Evolutionary conservation across 2,888 invertebrate species (phyloP).

Genomic region (Subacronicta megacephala): DNA sequence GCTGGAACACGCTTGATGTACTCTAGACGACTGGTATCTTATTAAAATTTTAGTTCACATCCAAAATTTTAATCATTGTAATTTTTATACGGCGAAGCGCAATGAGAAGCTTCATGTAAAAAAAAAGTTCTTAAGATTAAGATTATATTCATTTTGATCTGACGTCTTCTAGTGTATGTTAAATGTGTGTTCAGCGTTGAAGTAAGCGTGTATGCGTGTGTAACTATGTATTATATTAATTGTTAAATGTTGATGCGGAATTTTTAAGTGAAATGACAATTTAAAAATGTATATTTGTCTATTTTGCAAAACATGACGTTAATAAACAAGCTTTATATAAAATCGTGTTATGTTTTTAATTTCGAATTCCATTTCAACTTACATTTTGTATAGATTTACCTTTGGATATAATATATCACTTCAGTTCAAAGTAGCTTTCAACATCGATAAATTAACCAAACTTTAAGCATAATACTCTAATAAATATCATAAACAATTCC

Average conservation of each 20-base stretch:
- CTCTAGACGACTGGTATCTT: constrained; percentile 25
- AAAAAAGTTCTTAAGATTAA: constrained; percentile 20
- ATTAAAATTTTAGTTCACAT: constrained; percentile 33
- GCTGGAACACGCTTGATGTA: constrained; percentile 41
- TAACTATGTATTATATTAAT: constrained; percentile 81
- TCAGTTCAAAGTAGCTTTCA: constrained; percentile 18
- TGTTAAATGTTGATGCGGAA: constrained; percentile 87
- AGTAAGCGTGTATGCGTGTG: constrained; percentile 69
- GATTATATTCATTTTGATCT: constrained; percentile 4
- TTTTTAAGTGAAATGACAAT: constrained; percentile 85
- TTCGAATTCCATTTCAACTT: not conserved
- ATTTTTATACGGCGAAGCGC: constrained; percentile 27
- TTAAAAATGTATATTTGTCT: constrained; percentile 88
- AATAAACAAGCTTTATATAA: constrained; percentile 89
- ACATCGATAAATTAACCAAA: constrained; percentile 35
- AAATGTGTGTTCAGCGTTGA: constrained; percentile 53
- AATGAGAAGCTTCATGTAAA: constrained; percentile 36
- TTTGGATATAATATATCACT: constrained; percentile 5
- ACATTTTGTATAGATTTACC: not conserved
- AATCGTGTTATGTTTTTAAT: constrained; percentile 39
- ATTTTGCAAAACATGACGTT: constrained; percentile 89
- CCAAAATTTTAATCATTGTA: constrained; percentile 30
- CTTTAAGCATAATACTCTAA: constrained; percentile 38
- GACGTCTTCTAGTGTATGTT: constrained; percentile 43
- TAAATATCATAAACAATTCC: constrained; percentile 51